Conservation (phyloP, 1,140 invertebrate genomes). For the Bombus vancouverensis region DNA sequence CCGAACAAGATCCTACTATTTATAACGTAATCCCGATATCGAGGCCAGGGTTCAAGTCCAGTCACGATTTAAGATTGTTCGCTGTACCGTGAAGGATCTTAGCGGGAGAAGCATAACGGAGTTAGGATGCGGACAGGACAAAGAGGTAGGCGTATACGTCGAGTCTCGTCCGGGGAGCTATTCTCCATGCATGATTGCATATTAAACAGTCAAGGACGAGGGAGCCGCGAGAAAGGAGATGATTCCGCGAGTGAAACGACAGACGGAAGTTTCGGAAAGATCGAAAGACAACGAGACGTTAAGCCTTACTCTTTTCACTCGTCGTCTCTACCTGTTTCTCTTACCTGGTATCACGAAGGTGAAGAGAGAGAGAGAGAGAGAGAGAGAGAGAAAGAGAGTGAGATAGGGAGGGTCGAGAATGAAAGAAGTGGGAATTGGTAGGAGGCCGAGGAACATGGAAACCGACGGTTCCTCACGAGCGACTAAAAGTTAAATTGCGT, state of each 20-base stretch:
- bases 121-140: constrained; percentile 44
- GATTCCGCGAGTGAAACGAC: neutral
- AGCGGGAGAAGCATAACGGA: constrained; percentile 29
- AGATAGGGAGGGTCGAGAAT: too few species aligned
- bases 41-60: neutral
- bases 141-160: neutral
- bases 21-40: neutral
- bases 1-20: neutral
- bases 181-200: constrained; percentile 72
- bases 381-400: neutral
- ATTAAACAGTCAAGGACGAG: constrained; percentile 64
- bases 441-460: constrained; percentile 44
- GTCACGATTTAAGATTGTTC: neutral
- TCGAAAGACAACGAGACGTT: constrained; percentile 9
- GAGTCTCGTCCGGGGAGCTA: constrained; percentile 60
- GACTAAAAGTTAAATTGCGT: constrained; percentile 80
- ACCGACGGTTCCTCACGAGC: constrained; percentile 63
- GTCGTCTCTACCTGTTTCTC: neutral
- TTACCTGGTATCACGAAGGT: neutral
- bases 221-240: neutral
- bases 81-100: neutral
- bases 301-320: neutral
- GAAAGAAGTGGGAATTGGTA: constrained; percentile 39
- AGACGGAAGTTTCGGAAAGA: constrained; percentile 34
- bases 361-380: too few species aligned